These are phyloP conservation scores for Phoebastria nigripes DNA, from an alignment of 2,797 vertebrate genomes.

Conservation along the genomic window DNA sequence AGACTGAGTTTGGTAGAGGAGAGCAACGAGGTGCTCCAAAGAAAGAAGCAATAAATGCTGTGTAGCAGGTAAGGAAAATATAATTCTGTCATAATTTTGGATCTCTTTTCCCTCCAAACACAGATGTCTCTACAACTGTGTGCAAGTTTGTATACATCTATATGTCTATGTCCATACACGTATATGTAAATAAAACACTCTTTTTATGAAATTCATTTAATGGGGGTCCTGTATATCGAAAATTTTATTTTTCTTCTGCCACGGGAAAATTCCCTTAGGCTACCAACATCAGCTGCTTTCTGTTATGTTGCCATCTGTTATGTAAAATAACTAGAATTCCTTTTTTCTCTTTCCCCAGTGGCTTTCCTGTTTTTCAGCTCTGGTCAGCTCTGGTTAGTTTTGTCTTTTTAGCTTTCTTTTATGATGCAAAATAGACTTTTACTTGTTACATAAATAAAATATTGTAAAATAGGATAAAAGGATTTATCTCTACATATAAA, in stretches of 20 bases:
- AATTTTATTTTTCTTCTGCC: constrained; percentile 48
- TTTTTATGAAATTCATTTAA: constrained; percentile 35
- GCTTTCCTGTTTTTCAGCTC: constrained; percentile 49
- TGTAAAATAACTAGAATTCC: constrained; percentile 44
- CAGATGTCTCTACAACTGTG: background rate
- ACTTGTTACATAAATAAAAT: constrained; percentile 26
- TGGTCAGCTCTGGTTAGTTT: constrained; percentile 28
- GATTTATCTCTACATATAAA: background rate
- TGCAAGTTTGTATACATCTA: background rate
- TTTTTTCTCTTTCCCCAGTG: constrained; percentile 30
- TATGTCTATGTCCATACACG: background rate
- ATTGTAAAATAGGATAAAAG: background rate
- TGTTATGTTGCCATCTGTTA: constrained; percentile 61
- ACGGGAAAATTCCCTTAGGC: constrained; percentile 9
- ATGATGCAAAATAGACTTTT: background rate
- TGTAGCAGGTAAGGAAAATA: background rate
- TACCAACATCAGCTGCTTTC: constrained; percentile 54
- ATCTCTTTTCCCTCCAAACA: background rate
- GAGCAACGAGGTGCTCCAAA: background rate
- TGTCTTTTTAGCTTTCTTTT: constrained; percentile 27
- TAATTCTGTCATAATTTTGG: background rate
- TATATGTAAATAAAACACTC: background rate
- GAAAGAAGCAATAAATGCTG: background rate
- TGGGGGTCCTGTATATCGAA: background rate
- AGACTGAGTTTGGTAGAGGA: background rate